A percentile compares a stretch with the other conserved stretches of the same genome.
phyloP scores from a whole-genome alignment of 2,113 vertebrate genomes.

The Colaptes auratus region DNA sequence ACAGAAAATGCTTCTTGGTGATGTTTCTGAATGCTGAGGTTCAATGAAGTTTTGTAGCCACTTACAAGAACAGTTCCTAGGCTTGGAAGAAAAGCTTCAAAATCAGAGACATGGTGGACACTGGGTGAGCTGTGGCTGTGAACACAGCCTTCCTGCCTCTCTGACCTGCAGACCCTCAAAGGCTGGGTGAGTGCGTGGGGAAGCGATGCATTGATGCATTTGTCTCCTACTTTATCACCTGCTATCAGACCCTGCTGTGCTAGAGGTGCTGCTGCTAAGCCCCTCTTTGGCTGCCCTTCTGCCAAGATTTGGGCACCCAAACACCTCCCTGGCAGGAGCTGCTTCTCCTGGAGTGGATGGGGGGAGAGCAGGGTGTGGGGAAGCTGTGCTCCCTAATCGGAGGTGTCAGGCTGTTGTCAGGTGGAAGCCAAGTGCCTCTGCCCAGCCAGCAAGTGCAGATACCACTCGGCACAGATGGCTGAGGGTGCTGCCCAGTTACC shows the following conservation, averaged over 20 bases:
- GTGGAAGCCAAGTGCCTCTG: conserved; percentile 45
- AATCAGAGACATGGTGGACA: neutral
- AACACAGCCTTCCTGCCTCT: neutral
- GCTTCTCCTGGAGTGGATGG: neutral
- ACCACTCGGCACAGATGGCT: conserved; percentile 21
- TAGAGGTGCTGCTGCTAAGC: neutral
- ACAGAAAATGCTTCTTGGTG: neutral
- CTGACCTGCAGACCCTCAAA: fast-evolving
- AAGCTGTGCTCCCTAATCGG: conserved; percentile 16
- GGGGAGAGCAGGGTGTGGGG: neutral
- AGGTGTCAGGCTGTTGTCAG: conserved; percentile 43
- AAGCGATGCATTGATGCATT: neutral
- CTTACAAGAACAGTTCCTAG: neutral
- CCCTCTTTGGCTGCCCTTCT: neutral
- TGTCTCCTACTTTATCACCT: neutral
- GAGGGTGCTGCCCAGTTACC: conserved; percentile 25
- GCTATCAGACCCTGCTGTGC: neutral
- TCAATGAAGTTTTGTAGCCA: neutral
- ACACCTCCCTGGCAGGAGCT: neutral
- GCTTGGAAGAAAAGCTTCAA: neutral
- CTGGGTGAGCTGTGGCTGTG: neutral
- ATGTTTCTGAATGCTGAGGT: neutral
- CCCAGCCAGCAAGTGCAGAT: neutral
- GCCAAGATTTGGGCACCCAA: neutral
- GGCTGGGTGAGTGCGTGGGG: neutral